Conservation (phyloP, 1,140 invertebrate genomes). For the Acromyrmex heyeri region DNA sequence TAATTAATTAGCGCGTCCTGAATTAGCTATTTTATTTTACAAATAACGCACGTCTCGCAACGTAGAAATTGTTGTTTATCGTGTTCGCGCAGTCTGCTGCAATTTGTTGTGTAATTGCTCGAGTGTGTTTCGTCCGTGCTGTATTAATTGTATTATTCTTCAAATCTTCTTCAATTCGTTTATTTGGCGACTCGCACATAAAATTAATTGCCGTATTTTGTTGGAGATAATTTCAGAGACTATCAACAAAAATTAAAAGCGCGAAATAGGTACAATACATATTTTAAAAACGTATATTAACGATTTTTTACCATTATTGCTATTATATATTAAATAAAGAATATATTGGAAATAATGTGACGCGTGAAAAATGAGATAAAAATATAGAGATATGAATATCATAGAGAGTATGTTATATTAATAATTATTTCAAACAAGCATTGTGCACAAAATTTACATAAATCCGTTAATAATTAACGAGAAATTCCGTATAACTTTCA, state of each 20-base stretch:
- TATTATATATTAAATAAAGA: neutral
- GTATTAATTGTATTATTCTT: conserved; percentile 32
- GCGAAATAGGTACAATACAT: neutral
- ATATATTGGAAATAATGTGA: neutral
- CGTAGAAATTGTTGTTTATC: conserved; percentile 51
- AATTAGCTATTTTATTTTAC: conserved; percentile 64
- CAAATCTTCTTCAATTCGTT: neutral
- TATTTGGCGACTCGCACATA: neutral
- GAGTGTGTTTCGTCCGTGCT: neutral
- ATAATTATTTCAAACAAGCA: conserved; percentile 13
- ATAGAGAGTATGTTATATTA: neutral
- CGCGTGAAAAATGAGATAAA: neutral
- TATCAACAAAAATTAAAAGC: conserved; percentile 14
- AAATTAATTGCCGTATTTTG: neutral
- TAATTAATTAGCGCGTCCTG: conserved; percentile 51
- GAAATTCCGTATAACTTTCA: conserved; percentile 44
- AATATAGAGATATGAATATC: neutral
- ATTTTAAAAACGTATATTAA: neutral
- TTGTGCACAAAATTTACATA: conserved; percentile 23
- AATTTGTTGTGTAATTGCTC: conserved; percentile 42
- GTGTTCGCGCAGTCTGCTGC: neutral
- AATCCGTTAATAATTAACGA: conserved; percentile 24
- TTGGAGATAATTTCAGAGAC: neutral
- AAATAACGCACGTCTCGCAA: conserved; percentile 24
- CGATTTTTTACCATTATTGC: neutral